These are phyloP conservation scores for Arbacia lixula DNA, from an alignment of 53 echinoderm and acorn worm species.

Conservation along the genomic window DNA sequence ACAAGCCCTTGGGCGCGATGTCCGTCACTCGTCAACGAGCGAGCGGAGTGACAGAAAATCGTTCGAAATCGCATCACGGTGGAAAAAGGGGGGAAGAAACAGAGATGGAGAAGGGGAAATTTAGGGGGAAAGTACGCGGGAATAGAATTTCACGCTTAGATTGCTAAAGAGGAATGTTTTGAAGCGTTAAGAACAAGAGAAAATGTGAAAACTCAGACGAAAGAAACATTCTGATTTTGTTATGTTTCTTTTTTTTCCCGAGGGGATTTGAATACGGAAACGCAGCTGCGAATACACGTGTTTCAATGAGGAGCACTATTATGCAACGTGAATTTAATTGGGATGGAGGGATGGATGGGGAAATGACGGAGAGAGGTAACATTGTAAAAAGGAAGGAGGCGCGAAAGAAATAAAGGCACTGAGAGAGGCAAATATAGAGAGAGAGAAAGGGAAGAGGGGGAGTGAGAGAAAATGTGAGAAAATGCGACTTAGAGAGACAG, in stretches of 20 bases:
- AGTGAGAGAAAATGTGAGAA: background rate
- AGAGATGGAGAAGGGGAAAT: background rate
- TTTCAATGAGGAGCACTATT: too few relatives aligned
- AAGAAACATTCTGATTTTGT: conserved; percentile 5
- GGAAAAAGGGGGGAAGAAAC: too few relatives aligned
- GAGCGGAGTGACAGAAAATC: conserved; percentile 34
- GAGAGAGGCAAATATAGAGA: background rate
- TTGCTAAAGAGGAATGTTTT: conserved; percentile 30
- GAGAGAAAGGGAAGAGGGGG: background rate
- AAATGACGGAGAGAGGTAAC: background rate
- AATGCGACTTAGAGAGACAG: background rate
- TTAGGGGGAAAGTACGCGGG: conserved; percentile 12
- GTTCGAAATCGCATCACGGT: conserved; percentile 42
- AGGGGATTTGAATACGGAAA: conserved; percentile 31
- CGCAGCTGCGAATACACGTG: conserved; percentile 35
- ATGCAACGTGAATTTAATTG: too few relatives aligned
- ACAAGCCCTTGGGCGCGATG: conserved; percentile 38
- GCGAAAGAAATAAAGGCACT: background rate
- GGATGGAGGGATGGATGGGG: background rate
- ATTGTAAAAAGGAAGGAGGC: background rate
- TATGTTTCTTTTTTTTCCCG: background rate
- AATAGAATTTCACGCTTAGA: conserved; percentile 47
- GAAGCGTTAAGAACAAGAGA: conserved; percentile 38
- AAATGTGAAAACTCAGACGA: conserved; percentile 1
- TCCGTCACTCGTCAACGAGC: conserved; percentile 1